Evolutionary conservation across 2,797 vertebrate genomes (phyloP).

Genomic region (Scolopax bukidnonensis): DNA sequence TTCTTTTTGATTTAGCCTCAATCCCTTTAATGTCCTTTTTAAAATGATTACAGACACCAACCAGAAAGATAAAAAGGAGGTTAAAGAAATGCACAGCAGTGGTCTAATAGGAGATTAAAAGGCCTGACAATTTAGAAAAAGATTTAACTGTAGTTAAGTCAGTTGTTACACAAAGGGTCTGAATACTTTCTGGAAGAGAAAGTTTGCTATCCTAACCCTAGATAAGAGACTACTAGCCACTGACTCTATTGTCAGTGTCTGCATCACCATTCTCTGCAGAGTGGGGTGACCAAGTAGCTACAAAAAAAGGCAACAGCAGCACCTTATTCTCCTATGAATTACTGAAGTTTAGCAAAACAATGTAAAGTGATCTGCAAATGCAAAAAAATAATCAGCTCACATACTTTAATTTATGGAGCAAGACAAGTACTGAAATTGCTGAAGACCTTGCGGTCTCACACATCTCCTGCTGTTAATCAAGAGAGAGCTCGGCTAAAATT

Average conservation of each 20-base stretch:
- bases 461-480: not conserved
- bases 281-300: not conserved
- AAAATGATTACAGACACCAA: conserved; percentile 54
- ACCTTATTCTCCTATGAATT: not conserved
- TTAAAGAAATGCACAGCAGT: conserved; percentile 49
- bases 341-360: not conserved
- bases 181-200: not conserved
- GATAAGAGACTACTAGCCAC: not conserved
- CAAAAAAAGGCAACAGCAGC: not conserved
- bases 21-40: conserved; percentile 61
- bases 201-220: not conserved
- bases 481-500: not conserved
- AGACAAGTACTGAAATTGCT: not conserved
- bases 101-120: conserved; percentile 19
- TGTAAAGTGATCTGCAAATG: not conserved
- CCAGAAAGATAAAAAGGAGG: conserved; percentile 63
- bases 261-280: not conserved
- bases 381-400: not conserved
- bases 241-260: conserved; percentile 13
- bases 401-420: not conserved
- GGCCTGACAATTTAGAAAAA: not conserved
- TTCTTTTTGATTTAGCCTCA: conserved; percentile 67
- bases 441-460: not conserved
- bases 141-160: not conserved
- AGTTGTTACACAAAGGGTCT: not conserved